Evolutionary conservation across 2,113 vertebrate species (phyloP).

Genomic region (Natator depressus): DNA sequence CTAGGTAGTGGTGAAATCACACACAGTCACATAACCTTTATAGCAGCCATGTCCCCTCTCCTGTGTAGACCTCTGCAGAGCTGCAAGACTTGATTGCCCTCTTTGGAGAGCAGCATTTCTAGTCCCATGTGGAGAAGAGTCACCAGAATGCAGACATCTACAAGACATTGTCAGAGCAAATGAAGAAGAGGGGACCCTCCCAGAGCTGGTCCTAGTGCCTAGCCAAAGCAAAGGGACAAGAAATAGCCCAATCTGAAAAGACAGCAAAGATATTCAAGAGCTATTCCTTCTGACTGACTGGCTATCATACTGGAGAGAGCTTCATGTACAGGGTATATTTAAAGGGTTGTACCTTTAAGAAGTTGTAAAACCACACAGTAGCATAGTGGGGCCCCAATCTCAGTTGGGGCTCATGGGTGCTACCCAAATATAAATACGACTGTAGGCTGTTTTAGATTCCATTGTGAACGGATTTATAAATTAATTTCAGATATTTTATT

Average conservation of each 20-base stretch:
- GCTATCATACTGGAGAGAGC: neutral
- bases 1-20: neutral
- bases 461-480: neutral
- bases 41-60: neutral
- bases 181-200: neutral
- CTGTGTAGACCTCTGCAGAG: fast-evolving
- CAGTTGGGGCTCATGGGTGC: neutral
- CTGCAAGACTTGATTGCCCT: fast-evolving
- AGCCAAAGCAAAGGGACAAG: neutral
- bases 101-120: neutral
- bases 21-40: neutral
- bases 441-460: neutral
- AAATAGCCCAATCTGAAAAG: neutral
- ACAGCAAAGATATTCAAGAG: neutral
- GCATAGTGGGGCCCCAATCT: neutral
- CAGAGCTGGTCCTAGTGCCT: neutral
- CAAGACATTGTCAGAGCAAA: neutral
- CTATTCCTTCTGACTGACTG: neutral
- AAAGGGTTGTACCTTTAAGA: neutral
- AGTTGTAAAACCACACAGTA: neutral
- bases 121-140: neutral
- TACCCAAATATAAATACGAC: neutral
- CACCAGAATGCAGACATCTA: neutral
- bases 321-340: neutral
- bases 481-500: neutral